Evolutionary conservation across 2,113 vertebrate genomes (phyloP).

Genomic region (Sapajus apella): DNA sequence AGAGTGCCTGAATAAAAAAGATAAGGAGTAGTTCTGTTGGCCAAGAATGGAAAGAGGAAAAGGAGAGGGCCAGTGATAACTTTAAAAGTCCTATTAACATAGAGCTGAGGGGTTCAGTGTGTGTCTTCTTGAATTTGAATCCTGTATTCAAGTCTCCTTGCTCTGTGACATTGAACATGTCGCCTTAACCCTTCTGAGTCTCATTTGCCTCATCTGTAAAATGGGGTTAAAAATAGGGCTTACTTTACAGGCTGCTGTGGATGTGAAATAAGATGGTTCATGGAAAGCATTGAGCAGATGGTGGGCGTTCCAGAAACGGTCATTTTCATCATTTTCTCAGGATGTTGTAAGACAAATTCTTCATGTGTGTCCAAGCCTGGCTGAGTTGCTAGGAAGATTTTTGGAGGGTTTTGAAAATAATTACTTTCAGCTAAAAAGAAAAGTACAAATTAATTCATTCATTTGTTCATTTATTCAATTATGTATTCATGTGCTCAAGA

Average conservation of each 20-base stretch:
- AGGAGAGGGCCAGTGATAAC: not conserved
- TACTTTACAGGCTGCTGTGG: not conserved
- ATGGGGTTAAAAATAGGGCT: not conserved
- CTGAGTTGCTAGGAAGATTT: not conserved
- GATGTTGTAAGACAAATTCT: fast-evolving
- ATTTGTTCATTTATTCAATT: no score
- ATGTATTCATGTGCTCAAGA: not conserved
- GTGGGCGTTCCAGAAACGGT: fast-evolving
- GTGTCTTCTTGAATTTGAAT: not conserved
- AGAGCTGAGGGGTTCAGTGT: not conserved
- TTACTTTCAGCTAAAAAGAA: not conserved
- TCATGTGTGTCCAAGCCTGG: not conserved
- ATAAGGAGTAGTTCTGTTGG: not conserved
- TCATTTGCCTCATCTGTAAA: not conserved
- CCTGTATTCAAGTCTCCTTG: not conserved
- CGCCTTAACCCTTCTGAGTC: not conserved
- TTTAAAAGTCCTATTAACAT: not conserved
- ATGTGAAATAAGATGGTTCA: fast-evolving
- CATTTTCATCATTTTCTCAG: not conserved
- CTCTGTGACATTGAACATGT: not conserved
- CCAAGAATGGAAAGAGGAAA: not conserved
- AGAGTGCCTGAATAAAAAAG: not conserved
- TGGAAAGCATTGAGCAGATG: not conserved
- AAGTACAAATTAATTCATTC: not conserved
- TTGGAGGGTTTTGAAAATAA: not conserved